A percentile compares a stretch with the other conserved stretches of the same genome.
phyloP scores from a whole-genome alignment of 2,888 invertebrate species.

The Nematopogon swammerdamellus region DNA sequence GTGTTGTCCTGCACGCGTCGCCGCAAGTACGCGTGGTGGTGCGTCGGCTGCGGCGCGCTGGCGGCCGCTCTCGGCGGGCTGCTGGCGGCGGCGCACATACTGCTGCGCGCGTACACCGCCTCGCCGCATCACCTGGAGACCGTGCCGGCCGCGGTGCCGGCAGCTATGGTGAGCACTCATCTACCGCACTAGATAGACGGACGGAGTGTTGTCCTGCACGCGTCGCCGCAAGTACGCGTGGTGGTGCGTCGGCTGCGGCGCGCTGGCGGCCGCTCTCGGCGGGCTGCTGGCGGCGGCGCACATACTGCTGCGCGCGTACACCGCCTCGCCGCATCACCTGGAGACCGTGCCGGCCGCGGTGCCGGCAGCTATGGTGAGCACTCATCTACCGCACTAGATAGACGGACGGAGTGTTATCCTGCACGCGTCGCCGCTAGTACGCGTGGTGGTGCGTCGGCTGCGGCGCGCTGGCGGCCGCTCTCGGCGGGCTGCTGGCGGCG shows the following conservation, averaged over 20 bases:
- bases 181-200: no score
- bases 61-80: conserved; percentile 74
- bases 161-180: conserved; percentile 81
- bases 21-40: conserved; percentile 79
- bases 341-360: conserved; percentile 95
- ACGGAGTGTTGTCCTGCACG: conserved; percentile 26
- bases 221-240: conserved; percentile 75
- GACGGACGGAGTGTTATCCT: conserved; percentile 28
- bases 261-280: conserved; percentile 72
- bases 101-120: conserved; percentile 75
- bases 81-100: conserved; percentile 75
- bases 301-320: conserved; percentile 74
- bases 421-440: conserved; percentile 63
- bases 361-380: conserved; percentile 84
- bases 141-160: conserved; percentile 92
- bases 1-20: conserved; percentile 38
- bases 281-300: conserved; percentile 76
- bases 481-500: conserved; percentile 74
- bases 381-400: not conserved
- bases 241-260: conserved; percentile 80
- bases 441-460: conserved; percentile 82
- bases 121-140: conserved; percentile 82
- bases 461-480: conserved; percentile 71
- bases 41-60: conserved; percentile 76
- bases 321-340: conserved; percentile 72